Conservation (phyloP, 2,888 invertebrate genomes). For the Machimus atricapillus region DNA sequence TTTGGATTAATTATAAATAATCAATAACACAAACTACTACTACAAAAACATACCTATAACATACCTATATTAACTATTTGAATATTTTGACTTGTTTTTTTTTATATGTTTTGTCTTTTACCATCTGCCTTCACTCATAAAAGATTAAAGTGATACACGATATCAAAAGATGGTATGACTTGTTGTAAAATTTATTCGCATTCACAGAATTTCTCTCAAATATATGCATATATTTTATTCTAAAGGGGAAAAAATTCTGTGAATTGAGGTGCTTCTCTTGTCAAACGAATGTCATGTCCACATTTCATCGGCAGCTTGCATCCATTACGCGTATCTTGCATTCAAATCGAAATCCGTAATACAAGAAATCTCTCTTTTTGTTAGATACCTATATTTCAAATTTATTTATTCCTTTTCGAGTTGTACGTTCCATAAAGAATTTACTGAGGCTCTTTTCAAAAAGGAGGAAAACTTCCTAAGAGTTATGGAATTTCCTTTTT, state of each 20-base stretch:
- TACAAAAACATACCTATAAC: no score
- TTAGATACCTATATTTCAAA: neutral
- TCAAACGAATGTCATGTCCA: neutral
- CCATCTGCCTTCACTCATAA: no score
- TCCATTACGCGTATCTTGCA: neutral
- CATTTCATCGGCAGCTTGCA: neutral
- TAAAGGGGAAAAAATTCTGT: neutral
- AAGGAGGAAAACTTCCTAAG: neutral
- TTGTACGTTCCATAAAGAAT: neutral
- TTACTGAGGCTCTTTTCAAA: neutral
- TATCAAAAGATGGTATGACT: no score
- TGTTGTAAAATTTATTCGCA: neutral
- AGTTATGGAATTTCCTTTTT: neutral
- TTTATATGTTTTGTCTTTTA: no score
- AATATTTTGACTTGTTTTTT: no score
- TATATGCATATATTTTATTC: neutral
- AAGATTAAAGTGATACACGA: no score
- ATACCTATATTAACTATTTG: no score
- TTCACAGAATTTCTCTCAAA: neutral
- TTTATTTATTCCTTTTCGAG: neutral
- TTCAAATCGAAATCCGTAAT: neutral
- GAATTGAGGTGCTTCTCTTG: neutral
- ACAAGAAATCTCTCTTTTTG: neutral
- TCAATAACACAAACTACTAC: no score
- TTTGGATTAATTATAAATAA: no score